A percentile compares a stretch with the other conserved stretches of the same genome.
These are phyloP conservation scores for Sweltsa coloradensis DNA, from an alignment of 1,140 invertebrate species.

Conservation along the genomic window DNA sequence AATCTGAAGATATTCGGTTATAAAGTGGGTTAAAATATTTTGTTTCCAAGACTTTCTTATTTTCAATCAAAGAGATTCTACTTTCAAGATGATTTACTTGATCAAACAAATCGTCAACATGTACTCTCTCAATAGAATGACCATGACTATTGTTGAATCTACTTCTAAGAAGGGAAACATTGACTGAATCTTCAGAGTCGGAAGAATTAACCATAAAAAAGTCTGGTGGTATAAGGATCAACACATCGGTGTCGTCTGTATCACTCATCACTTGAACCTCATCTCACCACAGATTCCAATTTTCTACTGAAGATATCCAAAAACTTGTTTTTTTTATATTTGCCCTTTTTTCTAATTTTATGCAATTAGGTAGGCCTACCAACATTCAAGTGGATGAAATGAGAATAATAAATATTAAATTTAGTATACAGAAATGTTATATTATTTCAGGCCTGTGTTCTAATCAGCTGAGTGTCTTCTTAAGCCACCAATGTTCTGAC, in stretches of 20 bases:
- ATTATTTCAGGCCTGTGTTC: too few relatives aligned
- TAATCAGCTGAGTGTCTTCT: too few relatives aligned
- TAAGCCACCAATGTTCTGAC: too few relatives aligned
- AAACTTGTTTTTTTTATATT: too few relatives aligned
- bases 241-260: conserved; percentile 67
- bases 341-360: too few relatives aligned
- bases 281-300: too few relatives aligned
- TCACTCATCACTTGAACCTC: conserved; percentile 64
- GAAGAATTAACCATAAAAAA: conserved; percentile 40
- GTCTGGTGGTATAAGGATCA: conserved; percentile 62
- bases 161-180: neutral
- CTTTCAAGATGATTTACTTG: conserved; percentile 11
- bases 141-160: too few relatives aligned
- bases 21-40: neutral
- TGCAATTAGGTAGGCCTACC: too few relatives aligned
- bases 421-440: too few relatives aligned
- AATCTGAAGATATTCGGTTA: neutral
- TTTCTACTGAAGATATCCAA: too few relatives aligned
- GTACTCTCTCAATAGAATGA: neutral
- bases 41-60: conserved; percentile 3
- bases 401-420: too few relatives aligned
- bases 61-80: conserved; percentile 11
- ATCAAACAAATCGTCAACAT: conserved; percentile 8
- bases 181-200: conserved; percentile 10
- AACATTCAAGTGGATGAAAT: too few relatives aligned